These are phyloP conservation scores for Fregata magnificens DNA, from an alignment of 2,113 vertebrate species.

Conservation along the genomic window DNA sequence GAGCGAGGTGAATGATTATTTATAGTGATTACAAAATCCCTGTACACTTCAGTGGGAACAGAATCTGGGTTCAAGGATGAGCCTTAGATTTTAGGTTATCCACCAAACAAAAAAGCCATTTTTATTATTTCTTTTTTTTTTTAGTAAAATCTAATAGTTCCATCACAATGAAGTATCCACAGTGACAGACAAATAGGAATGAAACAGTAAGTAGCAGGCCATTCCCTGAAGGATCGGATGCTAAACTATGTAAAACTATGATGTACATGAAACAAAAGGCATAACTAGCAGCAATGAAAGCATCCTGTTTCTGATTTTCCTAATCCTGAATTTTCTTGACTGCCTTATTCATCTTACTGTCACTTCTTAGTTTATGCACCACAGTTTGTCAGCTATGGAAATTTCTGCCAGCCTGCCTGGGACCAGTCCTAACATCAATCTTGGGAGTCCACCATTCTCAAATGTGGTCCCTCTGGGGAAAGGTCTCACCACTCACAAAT, in stretches of 20 bases:
- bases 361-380: not conserved
- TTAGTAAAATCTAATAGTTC: not conserved
- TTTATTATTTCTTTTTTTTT: not conserved
- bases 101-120: not conserved
- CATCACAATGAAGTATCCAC: not conserved
- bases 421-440: not conserved
- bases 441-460: not conserved
- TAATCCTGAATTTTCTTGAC: not conserved
- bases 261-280: not conserved
- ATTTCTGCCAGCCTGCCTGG: not conserved
- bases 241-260: not conserved
- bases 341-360: not conserved
- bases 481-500: not conserved
- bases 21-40: not conserved
- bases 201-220: not conserved
- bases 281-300: not conserved
- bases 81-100: not conserved
- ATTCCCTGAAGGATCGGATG: not conserved
- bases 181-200: not conserved
- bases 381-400: not conserved
- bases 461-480: not conserved
- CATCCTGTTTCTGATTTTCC: not conserved
- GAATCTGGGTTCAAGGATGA: not conserved
- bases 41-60: not conserved
- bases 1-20: accelerated